Base-by-base conservation (phyloP, 2,797 vertebrate genomes). In the Scolopax rusticola region DNA sequence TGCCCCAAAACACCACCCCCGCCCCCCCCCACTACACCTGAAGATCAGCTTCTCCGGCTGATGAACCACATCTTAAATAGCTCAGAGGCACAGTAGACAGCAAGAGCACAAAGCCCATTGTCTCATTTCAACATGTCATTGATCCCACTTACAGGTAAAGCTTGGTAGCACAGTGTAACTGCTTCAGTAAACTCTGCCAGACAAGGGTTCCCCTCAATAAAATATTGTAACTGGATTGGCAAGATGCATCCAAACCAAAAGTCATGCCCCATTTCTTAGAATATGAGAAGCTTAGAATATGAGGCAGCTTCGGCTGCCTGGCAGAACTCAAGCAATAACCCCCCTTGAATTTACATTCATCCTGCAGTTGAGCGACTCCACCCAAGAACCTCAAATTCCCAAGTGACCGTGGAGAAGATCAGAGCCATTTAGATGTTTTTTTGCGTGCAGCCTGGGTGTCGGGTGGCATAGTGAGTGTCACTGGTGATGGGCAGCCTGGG, bases 121-220 rank as follows among this genome's bases (percentile, higher is more conserved):
- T 14, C 67, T 87, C 63, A 2, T 70, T 69, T 32, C 47, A 60
- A 11, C 10, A 2, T 0, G 4, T 7, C 33, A 8, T 0, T 0
- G 3, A 4, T 50, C 47, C 27, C 51, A 33, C 7, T 4, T 74
- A 9, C 30, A 33, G 15, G 15, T 12, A 76, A 65, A 84, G 25
- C 47, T 80, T 84, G 41, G 68, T 73, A 75, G 33, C 13, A 60
- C 25, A 61, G 21, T 1, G 0, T 3, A 64, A 36, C 21, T 69
- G 15, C 38, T 54, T 30, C 67, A 50, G 51, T 19, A 43, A 69
- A 69, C 3, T n/a, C 57, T 65, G 28, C 18, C 15, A 38, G 27
- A 33, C 4, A 19, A 21, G 4, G 2, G 19, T 33, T 33, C 2
- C 10, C 20, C 23, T 89, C n/a, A 40, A 11, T 15, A 56, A 63